Percentiles rank a stretch among this genome's conserved stretches.
Evolutionary conservation across 2,113 vertebrate species (phyloP).

Genomic region (Suncus etruscus): DNA sequence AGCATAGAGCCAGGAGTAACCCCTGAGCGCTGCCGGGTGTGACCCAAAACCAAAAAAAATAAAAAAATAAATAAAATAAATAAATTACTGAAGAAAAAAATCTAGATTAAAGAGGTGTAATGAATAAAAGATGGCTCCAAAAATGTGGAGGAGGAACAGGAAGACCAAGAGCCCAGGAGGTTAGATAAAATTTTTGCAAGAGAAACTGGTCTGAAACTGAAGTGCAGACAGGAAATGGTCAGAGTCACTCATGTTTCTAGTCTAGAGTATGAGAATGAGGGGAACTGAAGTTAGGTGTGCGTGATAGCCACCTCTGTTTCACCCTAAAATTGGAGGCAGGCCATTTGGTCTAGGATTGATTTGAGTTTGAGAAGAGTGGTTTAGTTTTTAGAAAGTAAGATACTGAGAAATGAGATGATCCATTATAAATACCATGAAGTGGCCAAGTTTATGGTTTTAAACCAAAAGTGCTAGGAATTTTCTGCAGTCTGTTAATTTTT

Average conservation of each 20-base stretch:
- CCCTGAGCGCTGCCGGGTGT: too few species aligned
- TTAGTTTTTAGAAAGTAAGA: conserved; percentile 6
- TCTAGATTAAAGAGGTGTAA: conserved; percentile 18
- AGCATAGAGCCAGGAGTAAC: too few species aligned
- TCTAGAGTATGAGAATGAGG: not conserved
- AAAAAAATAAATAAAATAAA: too few species aligned
- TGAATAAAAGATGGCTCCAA: not conserved
- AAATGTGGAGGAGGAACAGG: not conserved
- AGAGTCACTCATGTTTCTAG: not conserved
- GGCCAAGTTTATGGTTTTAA: not conserved
- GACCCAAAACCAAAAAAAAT: too few species aligned
- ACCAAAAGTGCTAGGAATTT: not conserved
- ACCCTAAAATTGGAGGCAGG: not conserved
- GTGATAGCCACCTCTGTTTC: not conserved
- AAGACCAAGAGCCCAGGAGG: not conserved
- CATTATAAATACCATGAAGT: too few species aligned
- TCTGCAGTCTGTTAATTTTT: conserved; percentile 36
- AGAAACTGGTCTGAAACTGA: conserved; percentile 19
- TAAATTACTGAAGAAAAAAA: conserved; percentile 20
- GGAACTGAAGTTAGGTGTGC: not conserved
- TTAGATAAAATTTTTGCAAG: not conserved
- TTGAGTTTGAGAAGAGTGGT: conserved; percentile 29
- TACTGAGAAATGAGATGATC: too few species aligned
- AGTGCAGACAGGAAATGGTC: not conserved
- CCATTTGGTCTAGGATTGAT: not conserved